A percentile compares a stretch with the other conserved stretches of the same genome.
These are phyloP conservation scores for Cyphomyrmex costatus DNA, from an alignment of 1,140 invertebrate genomes.

Conservation along the genomic window DNA sequence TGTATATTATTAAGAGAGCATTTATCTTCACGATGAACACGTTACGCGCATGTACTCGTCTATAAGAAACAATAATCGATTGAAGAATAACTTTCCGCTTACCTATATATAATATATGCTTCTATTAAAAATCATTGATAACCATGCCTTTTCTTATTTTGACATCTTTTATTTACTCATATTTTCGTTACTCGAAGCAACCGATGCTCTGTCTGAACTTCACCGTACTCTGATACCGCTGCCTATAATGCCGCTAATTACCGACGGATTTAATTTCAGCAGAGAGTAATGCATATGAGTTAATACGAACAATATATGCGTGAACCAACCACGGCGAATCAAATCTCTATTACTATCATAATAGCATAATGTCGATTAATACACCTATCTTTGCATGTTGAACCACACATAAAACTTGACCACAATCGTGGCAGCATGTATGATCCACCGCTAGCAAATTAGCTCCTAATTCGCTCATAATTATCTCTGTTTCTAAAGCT, in stretches of 20 bases:
- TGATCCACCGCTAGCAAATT: not conserved
- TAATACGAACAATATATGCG: constrained; percentile 21
- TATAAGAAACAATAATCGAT: not conserved
- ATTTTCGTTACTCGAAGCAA: not conserved
- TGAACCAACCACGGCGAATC: not conserved
- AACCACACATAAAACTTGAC: constrained; percentile 10
- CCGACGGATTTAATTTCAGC: constrained; percentile 52
- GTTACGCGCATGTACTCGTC: not conserved
- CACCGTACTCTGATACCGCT: constrained; percentile 6
- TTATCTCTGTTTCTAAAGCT: constrained; percentile 17
- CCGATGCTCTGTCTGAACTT: not conserved
- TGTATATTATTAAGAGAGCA: constrained; percentile 42
- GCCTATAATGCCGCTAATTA: constrained; percentile 45
- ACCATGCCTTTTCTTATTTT: not conserved
- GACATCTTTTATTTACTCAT: not conserved
- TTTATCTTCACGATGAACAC: not conserved
- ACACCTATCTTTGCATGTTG: not conserved
- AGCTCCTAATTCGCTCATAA: constrained; percentile 41
- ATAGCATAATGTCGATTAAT: constrained; percentile 13
- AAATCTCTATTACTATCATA: constrained; percentile 33
- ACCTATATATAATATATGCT: too few species aligned
- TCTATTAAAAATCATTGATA: not conserved
- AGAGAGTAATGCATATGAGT: constrained; percentile 39
- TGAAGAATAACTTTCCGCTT: not conserved
- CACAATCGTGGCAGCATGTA: not conserved